phyloP scores from a whole-genome alignment of 30 jellyfish, hydroid and myxozoan genomes.

The Chrysaora quinquecirrha region DNA sequence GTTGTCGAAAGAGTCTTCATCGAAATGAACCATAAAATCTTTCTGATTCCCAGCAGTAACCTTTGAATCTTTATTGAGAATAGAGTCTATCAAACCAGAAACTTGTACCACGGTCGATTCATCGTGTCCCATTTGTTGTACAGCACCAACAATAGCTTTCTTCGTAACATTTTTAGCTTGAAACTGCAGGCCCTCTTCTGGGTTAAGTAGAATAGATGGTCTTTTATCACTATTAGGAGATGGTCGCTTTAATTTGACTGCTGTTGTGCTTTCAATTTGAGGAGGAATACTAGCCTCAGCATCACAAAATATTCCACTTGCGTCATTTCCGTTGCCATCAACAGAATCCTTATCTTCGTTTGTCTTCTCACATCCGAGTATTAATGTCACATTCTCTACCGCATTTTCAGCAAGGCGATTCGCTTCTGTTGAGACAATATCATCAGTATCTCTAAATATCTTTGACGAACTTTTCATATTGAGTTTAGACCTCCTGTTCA shows the following conservation, averaged over 20 bases:
- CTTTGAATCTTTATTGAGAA: not conserved
- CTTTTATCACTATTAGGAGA: too few relatives aligned
- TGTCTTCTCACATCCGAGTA: constrained; percentile 58
- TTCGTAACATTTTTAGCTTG: constrained; percentile 9
- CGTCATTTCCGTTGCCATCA: too few relatives aligned
- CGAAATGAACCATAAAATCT: not conserved
- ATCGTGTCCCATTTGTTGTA: not conserved
- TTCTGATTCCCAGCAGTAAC: not conserved
- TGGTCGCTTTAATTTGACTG: too few relatives aligned
- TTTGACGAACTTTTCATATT: not conserved
- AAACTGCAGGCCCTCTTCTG: not conserved
- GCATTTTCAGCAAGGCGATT: constrained; percentile 51
- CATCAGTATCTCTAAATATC: not conserved
- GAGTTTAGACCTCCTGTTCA: not conserved
- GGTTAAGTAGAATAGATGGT: not conserved
- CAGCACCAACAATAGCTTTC: constrained; percentile 27
- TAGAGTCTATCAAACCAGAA: not conserved
- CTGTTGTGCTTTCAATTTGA: too few relatives aligned
- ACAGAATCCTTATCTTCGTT: not conserved
- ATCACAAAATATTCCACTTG: too few relatives aligned
- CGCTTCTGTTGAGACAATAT: constrained; percentile 20
- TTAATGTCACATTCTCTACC: constrained; percentile 42
- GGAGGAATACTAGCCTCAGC: too few relatives aligned
- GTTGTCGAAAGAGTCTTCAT: not conserved
- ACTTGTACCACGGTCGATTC: not conserved